phyloP scores from a whole-genome alignment of 2,888 invertebrate genomes.

The Yponomeuta evonymella region DNA sequence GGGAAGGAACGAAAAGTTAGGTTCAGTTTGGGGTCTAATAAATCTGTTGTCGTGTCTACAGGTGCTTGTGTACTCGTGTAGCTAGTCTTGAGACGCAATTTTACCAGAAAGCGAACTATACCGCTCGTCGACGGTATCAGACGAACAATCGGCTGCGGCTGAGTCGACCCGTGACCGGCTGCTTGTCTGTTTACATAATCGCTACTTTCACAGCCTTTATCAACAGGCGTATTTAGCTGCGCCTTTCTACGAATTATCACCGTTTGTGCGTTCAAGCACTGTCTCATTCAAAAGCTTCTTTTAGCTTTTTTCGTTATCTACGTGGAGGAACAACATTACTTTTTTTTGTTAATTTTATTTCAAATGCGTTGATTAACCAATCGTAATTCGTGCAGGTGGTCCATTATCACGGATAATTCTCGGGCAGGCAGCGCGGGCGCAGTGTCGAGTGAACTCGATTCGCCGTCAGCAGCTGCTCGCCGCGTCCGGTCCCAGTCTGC shows the following conservation, averaged over 20 bases:
- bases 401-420: conserved; percentile 8
- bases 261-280: background rate
- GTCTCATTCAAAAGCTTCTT: background rate
- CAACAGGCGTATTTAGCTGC: conserved; percentile 18
- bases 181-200: conserved; percentile 40
- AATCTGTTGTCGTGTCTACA: background rate
- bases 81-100: background rate
- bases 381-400: conserved; percentile 13
- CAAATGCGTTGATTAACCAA: conserved; percentile 9
- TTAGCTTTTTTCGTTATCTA: background rate
- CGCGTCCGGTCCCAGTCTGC: background rate
- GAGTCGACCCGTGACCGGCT: background rate
- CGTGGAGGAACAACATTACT: background rate
- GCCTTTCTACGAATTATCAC: conserved; percentile 6
- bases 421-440: conserved; percentile 21
- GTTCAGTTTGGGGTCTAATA: background rate
- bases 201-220: conserved; percentile 41
- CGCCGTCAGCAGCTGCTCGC: conserved; percentile 33
- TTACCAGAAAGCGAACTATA: background rate
- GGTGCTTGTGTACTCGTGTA: background rate
- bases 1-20: background rate
- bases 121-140: background rate
- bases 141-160: background rate
- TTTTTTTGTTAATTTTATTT: background rate
- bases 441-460: conserved; percentile 55